phyloP scores from a whole-genome alignment of 2,113 vertebrate species.

The Tamias sibiricus region DNA sequence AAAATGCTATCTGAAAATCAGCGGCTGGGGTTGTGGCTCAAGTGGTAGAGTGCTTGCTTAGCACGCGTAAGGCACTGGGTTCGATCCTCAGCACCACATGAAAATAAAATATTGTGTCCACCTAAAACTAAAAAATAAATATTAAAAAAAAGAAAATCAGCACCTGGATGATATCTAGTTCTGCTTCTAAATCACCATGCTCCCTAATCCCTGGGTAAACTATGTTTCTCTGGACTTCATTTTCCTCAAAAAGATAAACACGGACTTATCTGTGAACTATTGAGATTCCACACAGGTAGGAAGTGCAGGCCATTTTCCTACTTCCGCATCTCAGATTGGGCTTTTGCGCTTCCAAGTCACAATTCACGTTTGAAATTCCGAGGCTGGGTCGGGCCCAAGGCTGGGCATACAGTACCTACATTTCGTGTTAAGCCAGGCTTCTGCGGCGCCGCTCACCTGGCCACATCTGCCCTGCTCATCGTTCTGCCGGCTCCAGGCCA shows the following conservation, averaged over 20 bases:
- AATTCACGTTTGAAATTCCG: neutral
- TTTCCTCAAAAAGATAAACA: neutral
- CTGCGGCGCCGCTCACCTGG: constrained; percentile 56
- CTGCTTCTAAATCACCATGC: neutral
- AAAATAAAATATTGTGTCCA: too few species aligned
- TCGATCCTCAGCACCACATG: too few species aligned
- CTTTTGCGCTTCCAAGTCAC: neutral
- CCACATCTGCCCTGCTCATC: constrained; percentile 2
- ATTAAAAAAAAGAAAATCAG: too few species aligned
- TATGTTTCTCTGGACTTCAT: neutral
- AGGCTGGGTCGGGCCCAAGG: neutral
- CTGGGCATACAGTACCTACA: neutral
- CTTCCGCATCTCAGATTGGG: neutral
- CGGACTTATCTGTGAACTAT: neutral
- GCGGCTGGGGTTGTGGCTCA: too few species aligned
- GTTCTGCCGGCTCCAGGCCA: neutral
- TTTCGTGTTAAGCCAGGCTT: neutral
- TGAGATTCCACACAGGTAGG: neutral
- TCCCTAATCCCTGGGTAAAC: neutral
- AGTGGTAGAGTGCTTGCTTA: too few species aligned
- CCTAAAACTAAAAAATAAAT: too few species aligned
- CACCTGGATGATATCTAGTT: neutral
- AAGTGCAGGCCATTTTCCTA: neutral
- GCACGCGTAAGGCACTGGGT: too few species aligned
- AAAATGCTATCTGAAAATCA: constrained; percentile 3